Conservation (phyloP, 2,888 invertebrate species). For the Pollenia angustigena region DNA sequence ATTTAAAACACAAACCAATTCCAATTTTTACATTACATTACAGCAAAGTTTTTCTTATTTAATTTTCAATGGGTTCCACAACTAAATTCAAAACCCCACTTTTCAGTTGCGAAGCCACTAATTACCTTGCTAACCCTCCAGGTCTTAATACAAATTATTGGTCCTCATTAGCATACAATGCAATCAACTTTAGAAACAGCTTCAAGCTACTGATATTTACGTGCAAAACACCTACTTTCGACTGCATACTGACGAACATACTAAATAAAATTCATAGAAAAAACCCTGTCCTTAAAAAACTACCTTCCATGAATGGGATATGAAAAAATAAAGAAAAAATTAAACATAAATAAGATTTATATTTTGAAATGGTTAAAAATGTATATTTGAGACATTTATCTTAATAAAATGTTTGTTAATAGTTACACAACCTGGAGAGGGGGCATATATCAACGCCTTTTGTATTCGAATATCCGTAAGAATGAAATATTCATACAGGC, state of each 20-base stretch:
- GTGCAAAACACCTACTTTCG: constrained; percentile 70
- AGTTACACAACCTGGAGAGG: constrained; percentile 63
- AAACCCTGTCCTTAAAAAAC: constrained; percentile 11
- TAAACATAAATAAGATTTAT: constrained; percentile 72
- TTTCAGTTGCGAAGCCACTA: constrained; percentile 7
- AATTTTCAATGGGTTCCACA: neutral
- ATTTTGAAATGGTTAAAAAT: constrained; percentile 69
- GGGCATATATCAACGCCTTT: constrained; percentile 73
- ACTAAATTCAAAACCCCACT: constrained; percentile 37
- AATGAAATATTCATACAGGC: constrained; percentile 44
- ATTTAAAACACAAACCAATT: too few relatives aligned
- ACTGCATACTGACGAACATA: neutral
- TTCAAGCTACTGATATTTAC: constrained; percentile 61
- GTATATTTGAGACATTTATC: constrained; percentile 67
- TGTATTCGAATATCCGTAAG: constrained; percentile 30
- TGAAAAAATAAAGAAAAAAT: neutral
- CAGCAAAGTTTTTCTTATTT: too few relatives aligned
- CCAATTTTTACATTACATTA: too few relatives aligned
- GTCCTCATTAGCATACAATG: constrained; percentile 51
- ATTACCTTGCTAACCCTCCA: constrained; percentile 16
- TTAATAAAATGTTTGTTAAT: constrained; percentile 73
- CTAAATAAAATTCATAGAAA: constrained; percentile 19
- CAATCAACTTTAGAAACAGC: constrained; percentile 39
- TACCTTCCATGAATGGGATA: constrained; percentile 14
- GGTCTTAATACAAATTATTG: constrained; percentile 41